Percentiles rank a stretch among this genome's conserved stretches.
phyloP scores from a whole-genome alignment of 1,140 invertebrate genomes.

The Eufriesea mexicana region DNA sequence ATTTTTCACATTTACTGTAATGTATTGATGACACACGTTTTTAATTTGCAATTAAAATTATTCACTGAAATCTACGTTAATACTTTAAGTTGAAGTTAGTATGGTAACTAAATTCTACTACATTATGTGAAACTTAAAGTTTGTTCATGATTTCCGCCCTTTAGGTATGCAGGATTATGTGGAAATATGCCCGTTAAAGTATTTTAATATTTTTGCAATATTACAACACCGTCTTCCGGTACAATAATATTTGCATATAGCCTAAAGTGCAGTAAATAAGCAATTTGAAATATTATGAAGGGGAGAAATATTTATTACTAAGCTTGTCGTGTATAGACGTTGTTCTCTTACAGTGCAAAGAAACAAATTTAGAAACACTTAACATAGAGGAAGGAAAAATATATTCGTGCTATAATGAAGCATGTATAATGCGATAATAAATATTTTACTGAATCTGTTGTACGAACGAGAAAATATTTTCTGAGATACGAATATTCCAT shows the following conservation, averaged over 20 bases:
- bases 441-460: constrained; percentile 56
- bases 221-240: constrained; percentile 77
- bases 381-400: constrained; percentile 24
- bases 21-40: neutral
- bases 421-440: constrained; percentile 59
- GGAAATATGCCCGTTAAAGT: constrained; percentile 60
- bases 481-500: constrained; percentile 4
- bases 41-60: neutral
- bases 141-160: neutral
- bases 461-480: constrained; percentile 51
- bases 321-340: constrained; percentile 55
- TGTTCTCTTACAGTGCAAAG: constrained; percentile 48
- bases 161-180: constrained; percentile 63
- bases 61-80: neutral
- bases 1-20: neutral
- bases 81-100: neutral
- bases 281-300: constrained; percentile 27
- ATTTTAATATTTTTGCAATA: constrained; percentile 76
- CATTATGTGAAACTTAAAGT: neutral
- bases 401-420: constrained; percentile 62
- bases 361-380: constrained; percentile 42
- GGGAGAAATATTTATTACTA: constrained; percentile 43
- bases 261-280: constrained; percentile 60
- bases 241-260: constrained; percentile 72
- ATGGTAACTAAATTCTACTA: neutral